Evolutionary conservation across 2,888 invertebrate species (phyloP).

Genomic region (Digitonthophagus gazella): DNA sequence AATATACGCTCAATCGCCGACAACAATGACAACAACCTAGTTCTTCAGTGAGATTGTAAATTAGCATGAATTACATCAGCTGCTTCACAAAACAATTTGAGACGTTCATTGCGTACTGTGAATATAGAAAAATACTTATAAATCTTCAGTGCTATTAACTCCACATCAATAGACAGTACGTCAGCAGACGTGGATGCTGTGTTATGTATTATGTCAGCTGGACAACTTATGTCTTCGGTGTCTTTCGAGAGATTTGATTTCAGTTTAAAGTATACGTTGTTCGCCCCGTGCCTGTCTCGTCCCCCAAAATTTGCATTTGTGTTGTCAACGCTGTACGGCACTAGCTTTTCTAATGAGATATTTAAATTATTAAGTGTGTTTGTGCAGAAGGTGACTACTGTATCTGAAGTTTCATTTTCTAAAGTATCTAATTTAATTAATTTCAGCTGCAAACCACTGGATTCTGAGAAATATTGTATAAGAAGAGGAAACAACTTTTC

Average conservation of each 20-base stretch:
- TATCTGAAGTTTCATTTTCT: constrained; percentile 34
- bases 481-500: constrained; percentile 35
- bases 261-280: constrained; percentile 34
- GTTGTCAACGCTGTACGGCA: constrained; percentile 38
- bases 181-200: background rate
- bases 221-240: constrained; percentile 15
- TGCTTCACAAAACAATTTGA: constrained; percentile 11
- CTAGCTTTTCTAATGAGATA: constrained; percentile 27
- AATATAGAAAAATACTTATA: constrained; percentile 11
- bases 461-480: constrained; percentile 36
- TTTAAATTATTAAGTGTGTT: constrained; percentile 29
- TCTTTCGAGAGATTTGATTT: constrained; percentile 27
- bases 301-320: constrained; percentile 43
- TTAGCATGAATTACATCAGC: background rate
- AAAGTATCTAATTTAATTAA: constrained; percentile 31
- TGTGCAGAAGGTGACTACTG: constrained; percentile 33
- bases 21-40: constrained; percentile 7
- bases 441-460: constrained; percentile 34
- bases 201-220: constrained; percentile 19
- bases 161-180: constrained; percentile 1
- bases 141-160: constrained; percentile 1
- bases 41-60: constrained; percentile 4
- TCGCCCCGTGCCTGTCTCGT: constrained; percentile 24
- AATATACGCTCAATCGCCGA: constrained; percentile 4
- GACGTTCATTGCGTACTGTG: background rate